Base-by-base conservation (phyloP, 2,888 invertebrate species). In the Chalcosyrphus nemorum region DNA sequence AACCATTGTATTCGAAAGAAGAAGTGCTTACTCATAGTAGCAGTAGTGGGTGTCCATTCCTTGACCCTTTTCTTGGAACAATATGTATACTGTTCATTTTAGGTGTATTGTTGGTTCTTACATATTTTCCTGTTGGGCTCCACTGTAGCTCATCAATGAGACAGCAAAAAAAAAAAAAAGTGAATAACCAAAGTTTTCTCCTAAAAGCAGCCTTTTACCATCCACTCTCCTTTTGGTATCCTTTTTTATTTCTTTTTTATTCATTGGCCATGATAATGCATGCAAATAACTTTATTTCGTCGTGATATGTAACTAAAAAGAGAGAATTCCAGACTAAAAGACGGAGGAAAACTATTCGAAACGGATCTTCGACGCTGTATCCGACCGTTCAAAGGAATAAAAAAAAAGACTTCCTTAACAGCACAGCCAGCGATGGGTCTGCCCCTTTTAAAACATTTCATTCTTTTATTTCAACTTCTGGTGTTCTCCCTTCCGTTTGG, bases 261-360 rank as follows among this genome's bases (percentile, higher is more conserved):
- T 72, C 66, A 72, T 59, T 70, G 57, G 19, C 27, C 57, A 63
- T 21, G 61, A 71, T 81, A 65, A 65, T 71, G 29, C 38, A 65
- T 45, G 65, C 43, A 74, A 76, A 81, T 81, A 76, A 76, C 54
- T 81, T 41, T 54, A 41, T 65, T 66, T 32, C 43, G 24, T 43
- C 52, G 59, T 54, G 38, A 59, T 43, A 15, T 52, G 52, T 15
- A 24, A 43, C 47, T 38, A 41, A 66, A 19, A 52, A 17, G 13
- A 24, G 9, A 50, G 41, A 54, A 29, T 24, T 41, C 17, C n/a
- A 43, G 29, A 32, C 56, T 27, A 21, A 66, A 19, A 52, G 13
- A 32, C n/a, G 6, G 19, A 15, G 15, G n/a, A 47, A 57, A 24
- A 57, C 35, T 65, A 45, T 65, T 45, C 24, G 13, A 35, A 74